Evolutionary conservation across 2,113 vertebrate genomes (phyloP), one percentile per base, ranked within the genome.

Genomic region (Chaetodon trifascialis): DNA sequence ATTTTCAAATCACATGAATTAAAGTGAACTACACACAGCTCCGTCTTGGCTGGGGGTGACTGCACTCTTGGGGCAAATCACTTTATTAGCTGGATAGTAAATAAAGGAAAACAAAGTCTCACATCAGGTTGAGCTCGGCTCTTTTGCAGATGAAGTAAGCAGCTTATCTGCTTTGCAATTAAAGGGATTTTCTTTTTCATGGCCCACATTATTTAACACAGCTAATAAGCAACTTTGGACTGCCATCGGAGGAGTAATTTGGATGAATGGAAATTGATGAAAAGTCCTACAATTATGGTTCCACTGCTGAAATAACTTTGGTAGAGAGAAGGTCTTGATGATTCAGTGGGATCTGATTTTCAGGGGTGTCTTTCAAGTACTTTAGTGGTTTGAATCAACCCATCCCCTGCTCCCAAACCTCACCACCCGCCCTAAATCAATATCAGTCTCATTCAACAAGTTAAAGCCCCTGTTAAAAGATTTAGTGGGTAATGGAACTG

Each of bases 371-470:
- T 55, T 82, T 77, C 46, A 49, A 84, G 80, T 70, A 72, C 47
- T 84, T 84, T 34, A 59, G 76, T 68, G 62, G 67, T 79, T 88
- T 70, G 67, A 88, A 85, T 86, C 73, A 71, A 78, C 73, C 64
- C 47, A 55, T 81, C 88, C 75, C 7, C 73, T 77, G n/a, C 77
- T 72, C 54, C 84, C 49, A 69, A 88, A 63, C 82, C 56, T 73
- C 86, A 47, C 36, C 78, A 55, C 66, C 82, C 54, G 3, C 82
- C 81, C 72, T 44, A 71, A 94, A 95, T 95, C 94, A 87, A 95
- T 94, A 94, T 73, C 56, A 69, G 67, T 90, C 83, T 90, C 91
- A 92, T 91, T 95, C 93, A 91, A 89, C 85, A 89, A 86, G 93
- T 92, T 88, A 86, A 87, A 92, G 76, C 85, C 72, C 87, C 83